Percentiles rank a stretch among this genome's conserved stretches.
These are phyloP conservation scores for Mustela nigripes DNA, from an alignment of 2,113 vertebrate species.

Conservation along the genomic window DNA sequence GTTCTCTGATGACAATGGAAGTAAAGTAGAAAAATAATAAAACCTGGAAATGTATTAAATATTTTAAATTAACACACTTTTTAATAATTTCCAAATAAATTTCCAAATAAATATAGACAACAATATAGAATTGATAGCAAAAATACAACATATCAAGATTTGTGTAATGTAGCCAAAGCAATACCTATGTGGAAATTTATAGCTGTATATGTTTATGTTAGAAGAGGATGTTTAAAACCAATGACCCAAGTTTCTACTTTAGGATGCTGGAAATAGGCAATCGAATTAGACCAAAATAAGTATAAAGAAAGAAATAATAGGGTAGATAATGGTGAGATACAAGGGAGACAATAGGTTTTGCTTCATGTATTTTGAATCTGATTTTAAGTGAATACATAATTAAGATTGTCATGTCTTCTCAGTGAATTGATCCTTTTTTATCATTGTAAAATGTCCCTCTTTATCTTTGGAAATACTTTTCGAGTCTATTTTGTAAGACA, in stretches of 20 bases:
- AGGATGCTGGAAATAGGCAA: not conserved
- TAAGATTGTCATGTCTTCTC: not conserved
- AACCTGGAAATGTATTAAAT: conserved; percentile 12
- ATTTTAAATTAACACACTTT: not conserved
- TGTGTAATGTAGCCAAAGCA: not conserved
- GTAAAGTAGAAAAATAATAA: conserved; percentile 40
- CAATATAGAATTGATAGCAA: not conserved
- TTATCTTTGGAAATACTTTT: not conserved
- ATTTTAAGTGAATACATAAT: not conserved
- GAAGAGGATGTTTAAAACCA: not conserved
- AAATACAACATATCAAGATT: conserved; percentile 5
- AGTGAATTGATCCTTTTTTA: not conserved
- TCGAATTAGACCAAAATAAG: not conserved
- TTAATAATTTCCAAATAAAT: conserved; percentile 44
- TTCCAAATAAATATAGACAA: conserved; percentile 43
- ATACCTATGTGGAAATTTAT: not conserved
- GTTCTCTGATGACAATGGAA: not conserved
- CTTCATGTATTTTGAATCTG: not conserved
- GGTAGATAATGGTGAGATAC: not conserved
- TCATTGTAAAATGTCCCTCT: not conserved
- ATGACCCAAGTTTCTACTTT: not conserved
- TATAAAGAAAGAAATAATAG: not conserved
- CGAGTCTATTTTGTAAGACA: not conserved
- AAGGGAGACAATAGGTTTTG: not conserved
- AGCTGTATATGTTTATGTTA: not conserved